Conservation (phyloP, 2,113 vertebrate genomes). For the Choloepus hoffmanni region DNA sequence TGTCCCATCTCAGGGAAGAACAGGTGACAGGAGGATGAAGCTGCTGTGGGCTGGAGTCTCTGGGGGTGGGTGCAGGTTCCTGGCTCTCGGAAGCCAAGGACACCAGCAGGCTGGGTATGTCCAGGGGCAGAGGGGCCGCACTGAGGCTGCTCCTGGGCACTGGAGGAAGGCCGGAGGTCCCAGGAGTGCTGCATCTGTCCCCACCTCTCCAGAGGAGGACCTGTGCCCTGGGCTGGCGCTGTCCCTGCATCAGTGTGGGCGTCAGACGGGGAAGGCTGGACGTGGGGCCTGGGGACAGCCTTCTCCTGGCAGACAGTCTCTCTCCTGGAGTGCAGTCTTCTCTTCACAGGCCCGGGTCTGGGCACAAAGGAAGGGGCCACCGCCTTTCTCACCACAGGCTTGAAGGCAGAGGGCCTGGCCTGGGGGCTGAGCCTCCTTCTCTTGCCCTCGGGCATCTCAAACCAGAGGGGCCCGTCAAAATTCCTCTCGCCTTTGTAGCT, state of each 20-base stretch:
- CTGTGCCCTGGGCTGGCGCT: accelerated
- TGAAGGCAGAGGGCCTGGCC: background rate
- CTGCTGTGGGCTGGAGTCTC: no score
- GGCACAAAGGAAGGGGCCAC: background rate
- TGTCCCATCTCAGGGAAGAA: no score
- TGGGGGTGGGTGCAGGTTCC: no score
- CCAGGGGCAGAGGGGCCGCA: no score
- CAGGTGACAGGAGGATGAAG: no score
- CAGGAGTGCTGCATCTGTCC: accelerated
- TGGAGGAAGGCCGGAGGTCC: accelerated
- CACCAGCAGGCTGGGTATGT: no score
- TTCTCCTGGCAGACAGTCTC: no score
- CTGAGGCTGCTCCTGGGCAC: no score
- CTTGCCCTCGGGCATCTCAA: background rate
- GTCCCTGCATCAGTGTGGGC: accelerated
- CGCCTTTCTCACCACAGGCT: background rate
- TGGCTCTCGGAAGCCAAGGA: no score
- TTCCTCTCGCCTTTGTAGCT: background rate
- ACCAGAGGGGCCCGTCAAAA: background rate
- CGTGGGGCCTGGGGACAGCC: accelerated
- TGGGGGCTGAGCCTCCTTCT: accelerated
- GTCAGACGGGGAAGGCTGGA: accelerated
- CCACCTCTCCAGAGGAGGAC: background rate
- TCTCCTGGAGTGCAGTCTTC: background rate
- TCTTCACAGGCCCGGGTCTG: background rate